Base-by-base conservation (phyloP, 53 echinoderm and acorn worm genomes). In the Paracentrotus lividus region DNA sequence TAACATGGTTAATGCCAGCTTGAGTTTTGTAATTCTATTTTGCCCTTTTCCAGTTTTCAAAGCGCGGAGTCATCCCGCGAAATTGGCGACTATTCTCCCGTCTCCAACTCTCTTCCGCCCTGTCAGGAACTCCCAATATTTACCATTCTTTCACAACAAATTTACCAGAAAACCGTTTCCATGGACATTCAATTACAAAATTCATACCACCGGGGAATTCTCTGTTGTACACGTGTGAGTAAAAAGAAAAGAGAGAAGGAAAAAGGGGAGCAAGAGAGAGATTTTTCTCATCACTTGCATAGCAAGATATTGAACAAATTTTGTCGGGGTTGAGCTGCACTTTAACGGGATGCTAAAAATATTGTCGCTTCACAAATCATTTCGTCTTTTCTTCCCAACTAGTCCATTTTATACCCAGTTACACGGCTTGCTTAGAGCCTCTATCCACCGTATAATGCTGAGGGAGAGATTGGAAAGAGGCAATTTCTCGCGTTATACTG, bases 111-210 rank as follows among this genome's bases (percentile, higher is more conserved):
- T 26, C 78, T 78, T 78, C 78, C 78, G 78, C 78, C n/a, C 47
- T 23, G 45, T 1, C 78, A 78, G 78, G 78, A 78, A 55, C 56
- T 86, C 86, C 56, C 53, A 86, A 86, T 86, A 86, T 86, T 86
- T 86, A 86, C 86, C 31, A 56, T 56, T 56, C 56, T 86, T 86
- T 86, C 86, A 56, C 18, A 56, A 86, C 86, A 86, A 86, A 86
- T 86, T 86, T 86, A 86, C 86, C 86, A 86, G 86, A 86, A 86
- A 56, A 86, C 86, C 56, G 56, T 54, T 86, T 56, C 86, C 53
- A 86, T 86, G 54, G 56, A 86, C 86, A 86, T 86, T 86, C 86
- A 86, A 86, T 86, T 86, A 86, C 54, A 86, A 86, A 86, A 24
- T 78, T 78, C 78, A 78, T 45, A 78, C 47, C 78, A 78, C 78